phyloP scores from a whole-genome alignment of 2,113 vertebrate species.

The Rhodinocichla rosea region DNA sequence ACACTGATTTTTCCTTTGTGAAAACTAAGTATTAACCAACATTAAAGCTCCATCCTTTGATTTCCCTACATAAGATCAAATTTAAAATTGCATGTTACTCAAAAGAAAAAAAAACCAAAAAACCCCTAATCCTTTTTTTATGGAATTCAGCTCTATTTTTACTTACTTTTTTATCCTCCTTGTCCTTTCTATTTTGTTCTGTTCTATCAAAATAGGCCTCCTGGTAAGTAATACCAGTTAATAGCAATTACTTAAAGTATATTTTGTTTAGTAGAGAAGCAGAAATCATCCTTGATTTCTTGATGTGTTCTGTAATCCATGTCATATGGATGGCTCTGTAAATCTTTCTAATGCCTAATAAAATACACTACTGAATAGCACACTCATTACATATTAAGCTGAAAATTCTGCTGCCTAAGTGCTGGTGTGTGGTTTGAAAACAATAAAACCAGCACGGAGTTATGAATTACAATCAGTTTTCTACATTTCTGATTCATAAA shows the following conservation, averaged over 20 bases:
- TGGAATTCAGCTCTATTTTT: background rate
- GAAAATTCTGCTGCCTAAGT: background rate
- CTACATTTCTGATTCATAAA: conserved; percentile 25
- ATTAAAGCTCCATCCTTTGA: background rate
- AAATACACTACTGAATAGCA: background rate
- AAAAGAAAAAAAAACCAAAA: background rate
- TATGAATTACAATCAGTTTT: conserved; percentile 27
- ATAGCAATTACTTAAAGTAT: background rate
- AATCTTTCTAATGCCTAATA: conserved; percentile 22
- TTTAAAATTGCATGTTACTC: background rate
- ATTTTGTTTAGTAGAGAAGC: background rate
- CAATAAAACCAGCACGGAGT: conserved; percentile 11
- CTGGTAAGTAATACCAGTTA: background rate
- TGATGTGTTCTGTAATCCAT: background rate
- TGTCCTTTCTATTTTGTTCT: background rate
- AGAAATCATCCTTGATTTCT: background rate
- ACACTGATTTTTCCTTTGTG: background rate
- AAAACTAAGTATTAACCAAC: background rate
- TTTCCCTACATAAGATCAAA: background rate
- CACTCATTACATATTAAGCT: conserved; percentile 2
- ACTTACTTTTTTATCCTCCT: background rate
- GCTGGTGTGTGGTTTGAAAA: conserved; percentile 4
- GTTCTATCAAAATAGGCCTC: background rate
- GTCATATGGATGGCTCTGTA: background rate
- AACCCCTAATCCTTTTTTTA: background rate